Evolutionary conservation across 2,113 vertebrate species (phyloP), one percentile per base, ranked within the genome.

Genomic region (Actenoides lindsayi): DNA sequence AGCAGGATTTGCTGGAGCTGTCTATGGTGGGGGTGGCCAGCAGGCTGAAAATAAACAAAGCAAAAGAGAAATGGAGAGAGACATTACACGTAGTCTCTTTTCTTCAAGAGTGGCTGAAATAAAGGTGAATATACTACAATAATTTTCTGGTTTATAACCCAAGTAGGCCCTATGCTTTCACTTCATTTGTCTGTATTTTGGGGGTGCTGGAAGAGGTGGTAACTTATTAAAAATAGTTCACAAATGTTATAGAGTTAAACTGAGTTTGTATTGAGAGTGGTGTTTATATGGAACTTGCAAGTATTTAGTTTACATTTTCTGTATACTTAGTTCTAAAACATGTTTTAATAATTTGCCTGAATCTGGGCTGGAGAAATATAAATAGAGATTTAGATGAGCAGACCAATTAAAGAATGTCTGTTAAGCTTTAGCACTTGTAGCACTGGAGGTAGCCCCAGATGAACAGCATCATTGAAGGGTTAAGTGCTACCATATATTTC

Each of bases 31-130:
- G 44, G 99, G 99, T 2, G 99, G 99, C 57, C 99, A 99, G 85
- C 99, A 99, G 97, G 99, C 99, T 1, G 99, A 99, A 95, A 99
- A 97, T 97, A 99, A 99, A 39, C 99, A 99, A 94, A 99, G 98
- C 98, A 99, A 99, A 95, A 98, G 99, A 80, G 99, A 99, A 93
- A 99, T 99, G 99, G 99, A 99, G 84, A 98, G 99, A 62, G 99
- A 99, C 94, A 99, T 99, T 93, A 99, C 99, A 4, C 99, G 99
- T 31, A 99, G 99, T 48, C 99, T 99, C 27, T 99, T 99, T 94
- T 99, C 99, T 86, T 99, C 99, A 1, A 98, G 99, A 81, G 99
- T 99, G 57, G 99, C 99, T 6, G 99, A 99, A 97, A 99, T 99
- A 91, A 99, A 99, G 98, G 99, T 99, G 90, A 98, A 94, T 75